phyloP scores from a whole-genome alignment of 2,113 vertebrate genomes.

The Ranitomeya imitator region DNA sequence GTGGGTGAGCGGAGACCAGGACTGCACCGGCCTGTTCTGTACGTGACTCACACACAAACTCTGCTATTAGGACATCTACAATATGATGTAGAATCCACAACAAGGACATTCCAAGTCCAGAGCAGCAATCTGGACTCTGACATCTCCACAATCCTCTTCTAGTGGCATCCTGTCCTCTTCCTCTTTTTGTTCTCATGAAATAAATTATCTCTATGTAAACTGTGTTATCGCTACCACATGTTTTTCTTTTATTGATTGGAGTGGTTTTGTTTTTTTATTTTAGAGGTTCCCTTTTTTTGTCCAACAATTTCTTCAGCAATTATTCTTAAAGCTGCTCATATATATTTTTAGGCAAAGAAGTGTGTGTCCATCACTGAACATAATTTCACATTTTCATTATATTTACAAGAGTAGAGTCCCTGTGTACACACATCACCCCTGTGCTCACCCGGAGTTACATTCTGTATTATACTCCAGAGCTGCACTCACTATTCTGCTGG shows the following conservation, averaged over 20 bases:
- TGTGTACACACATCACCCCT: too few species aligned
- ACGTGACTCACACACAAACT: conserved; percentile 1
- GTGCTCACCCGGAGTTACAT: too few species aligned
- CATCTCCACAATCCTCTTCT: neutral
- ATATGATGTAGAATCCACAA: neutral
- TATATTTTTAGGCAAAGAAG: too few species aligned
- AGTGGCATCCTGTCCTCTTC: conserved; percentile 8
- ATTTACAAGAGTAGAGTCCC: too few species aligned
- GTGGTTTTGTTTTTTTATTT: neutral
- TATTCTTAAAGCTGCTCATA: neutral
- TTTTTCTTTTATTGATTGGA: neutral
- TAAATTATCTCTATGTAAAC: neutral
- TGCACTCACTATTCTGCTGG: too few species aligned
- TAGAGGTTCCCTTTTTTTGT: neutral
- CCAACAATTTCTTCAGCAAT: neutral
- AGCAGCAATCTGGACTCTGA: neutral
- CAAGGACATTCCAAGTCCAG: conserved; percentile 11
- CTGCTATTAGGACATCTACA: neutral
- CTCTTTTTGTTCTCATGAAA: conserved; percentile 13
- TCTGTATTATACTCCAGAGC: too few species aligned
- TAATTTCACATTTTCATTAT: too few species aligned
- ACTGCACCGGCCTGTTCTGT: neutral
- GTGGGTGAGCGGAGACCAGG: neutral
- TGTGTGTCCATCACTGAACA: too few species aligned
- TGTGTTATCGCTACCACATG: neutral